Evolutionary conservation across 1,140 invertebrate species (phyloP), one percentile per base, ranked within the genome.

Genomic region (Acromyrmex charruanus): DNA sequence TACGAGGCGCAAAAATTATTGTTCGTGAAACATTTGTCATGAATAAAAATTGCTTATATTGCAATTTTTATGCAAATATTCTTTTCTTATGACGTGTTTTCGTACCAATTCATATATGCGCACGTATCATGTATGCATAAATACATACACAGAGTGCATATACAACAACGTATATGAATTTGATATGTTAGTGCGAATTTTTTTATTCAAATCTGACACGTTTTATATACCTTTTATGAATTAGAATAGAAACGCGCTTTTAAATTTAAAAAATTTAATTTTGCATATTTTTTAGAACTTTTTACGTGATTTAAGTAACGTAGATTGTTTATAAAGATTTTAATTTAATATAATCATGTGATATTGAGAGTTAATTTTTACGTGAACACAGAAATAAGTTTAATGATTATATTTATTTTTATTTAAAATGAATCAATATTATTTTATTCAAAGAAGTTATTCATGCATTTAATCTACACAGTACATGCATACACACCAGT

Each of bases 101-200:
- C 6, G 18, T 21, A 51, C 12, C 18, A 66, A 51, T 14, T 51
- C 5, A 7, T 94, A 95, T 93, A 61, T 28, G 2, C 14, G 28
- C 25, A 10, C 10, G 58, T 31, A 25, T 49, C 16, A 21, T 2
- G 25, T 10, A 55, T 3, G 21, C 18, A 59, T 12, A 39, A 3
- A 72, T 9, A 69, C 49, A 69, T 12, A 39, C 31, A 55, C 9
- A 68, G 2, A 39, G 2, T 18, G 14, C 49, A 69, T 18, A 80
- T 55, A 39, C 14, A 81, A 2, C 10, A 44, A 9, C 18, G 5
- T 79, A 44, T 39, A 25, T 25, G n/a, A 71, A 31, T 71, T 81
- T 55, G 31, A 35, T 58, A 71, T 25, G 49, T 53, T 71, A 44
- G 49, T n/a, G 31, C 21, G 3, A 81, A 39, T 44, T 31, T 18